A percentile compares a stretch with the other conserved stretches of the same genome.
phyloP scores from a whole-genome alignment of 2,113 vertebrate species.

The Panthera leo region DNA sequence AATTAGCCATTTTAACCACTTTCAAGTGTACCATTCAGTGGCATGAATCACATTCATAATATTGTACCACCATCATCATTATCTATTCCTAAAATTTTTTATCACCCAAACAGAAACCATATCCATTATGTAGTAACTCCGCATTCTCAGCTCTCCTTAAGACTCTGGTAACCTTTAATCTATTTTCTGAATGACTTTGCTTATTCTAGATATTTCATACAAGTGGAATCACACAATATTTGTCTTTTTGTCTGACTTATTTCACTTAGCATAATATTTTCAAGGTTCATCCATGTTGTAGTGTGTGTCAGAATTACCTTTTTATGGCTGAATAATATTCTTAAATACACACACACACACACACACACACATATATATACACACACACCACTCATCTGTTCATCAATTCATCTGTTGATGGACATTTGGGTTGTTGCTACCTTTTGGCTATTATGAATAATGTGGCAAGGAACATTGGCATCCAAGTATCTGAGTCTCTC shows the following conservation, averaged over 20 bases:
- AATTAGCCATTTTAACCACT: neutral
- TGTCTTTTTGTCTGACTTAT: neutral
- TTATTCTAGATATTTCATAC: neutral
- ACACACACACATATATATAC: fast-evolving
- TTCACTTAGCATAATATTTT: neutral
- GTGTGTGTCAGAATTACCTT: neutral
- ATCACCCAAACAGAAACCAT: neutral
- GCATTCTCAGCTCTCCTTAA: neutral
- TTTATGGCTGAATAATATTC: neutral
- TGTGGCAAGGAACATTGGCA: neutral
- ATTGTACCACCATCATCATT: neutral
- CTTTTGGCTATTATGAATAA: neutral
- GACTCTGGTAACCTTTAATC: neutral
- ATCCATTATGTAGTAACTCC: neutral
- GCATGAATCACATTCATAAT: neutral
- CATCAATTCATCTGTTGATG: neutral
- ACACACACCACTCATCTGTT: neutral
- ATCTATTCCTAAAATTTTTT: neutral
- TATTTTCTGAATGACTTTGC: neutral
- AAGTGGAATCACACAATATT: neutral
- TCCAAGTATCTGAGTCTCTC: neutral
- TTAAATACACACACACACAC: neutral
- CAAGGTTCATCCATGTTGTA: neutral
- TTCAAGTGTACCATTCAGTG: neutral
- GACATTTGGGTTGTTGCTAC: neutral